phyloP scores from a whole-genome alignment of 2,113 vertebrate species.

The Datnioides undecimradiatus region DNA sequence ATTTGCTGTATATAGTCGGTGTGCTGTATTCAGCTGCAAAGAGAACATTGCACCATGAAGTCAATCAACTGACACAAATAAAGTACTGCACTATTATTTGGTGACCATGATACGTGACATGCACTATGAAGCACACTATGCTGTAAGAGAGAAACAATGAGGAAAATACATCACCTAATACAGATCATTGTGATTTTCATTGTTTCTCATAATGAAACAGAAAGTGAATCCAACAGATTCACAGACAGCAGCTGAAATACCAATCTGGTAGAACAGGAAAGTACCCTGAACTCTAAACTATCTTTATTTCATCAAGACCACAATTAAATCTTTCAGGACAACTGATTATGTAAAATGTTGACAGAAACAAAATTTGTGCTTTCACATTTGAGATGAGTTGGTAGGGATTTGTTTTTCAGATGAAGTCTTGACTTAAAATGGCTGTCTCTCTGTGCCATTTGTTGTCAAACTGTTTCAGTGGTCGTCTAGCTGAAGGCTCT shows the following conservation, averaged over 20 bases:
- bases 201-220: constrained; percentile 19
- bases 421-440: neutral
- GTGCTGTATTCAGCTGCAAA: constrained; percentile 68
- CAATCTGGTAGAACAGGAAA: constrained; percentile 2
- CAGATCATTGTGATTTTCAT: accelerated
- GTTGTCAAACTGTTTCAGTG: neutral
- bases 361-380: neutral
- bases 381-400: neutral
- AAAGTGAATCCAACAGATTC: neutral
- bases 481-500: constrained; percentile 12
- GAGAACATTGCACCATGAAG: neutral
- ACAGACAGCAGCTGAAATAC: neutral
- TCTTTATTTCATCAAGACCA: neutral
- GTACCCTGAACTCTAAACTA: neutral
- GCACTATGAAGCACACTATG: neutral
- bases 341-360: neutral
- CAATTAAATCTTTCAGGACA: neutral
- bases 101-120: neutral
- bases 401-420: neutral
- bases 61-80: neutral
- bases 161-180: no score
- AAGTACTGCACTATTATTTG: neutral
- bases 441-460: neutral
- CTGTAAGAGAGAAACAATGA: neutral
- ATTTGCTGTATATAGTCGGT: constrained; percentile 23